These are phyloP conservation scores for Chaenogobius annularis DNA, from an alignment of 2,113 vertebrate species.

Conservation along the genomic window DNA sequence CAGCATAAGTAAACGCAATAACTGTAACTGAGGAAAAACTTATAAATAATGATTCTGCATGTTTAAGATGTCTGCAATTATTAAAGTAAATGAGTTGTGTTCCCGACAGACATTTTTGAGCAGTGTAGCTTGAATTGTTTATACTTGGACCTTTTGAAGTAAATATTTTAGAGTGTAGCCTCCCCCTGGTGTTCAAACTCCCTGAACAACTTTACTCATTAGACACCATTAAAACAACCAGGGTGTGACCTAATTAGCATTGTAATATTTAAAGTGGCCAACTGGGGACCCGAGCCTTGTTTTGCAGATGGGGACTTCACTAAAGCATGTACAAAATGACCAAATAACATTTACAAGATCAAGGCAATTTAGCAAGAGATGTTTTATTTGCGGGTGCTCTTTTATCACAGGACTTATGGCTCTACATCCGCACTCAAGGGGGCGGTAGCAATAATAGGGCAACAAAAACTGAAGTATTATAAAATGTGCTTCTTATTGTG, in stretches of 20 bases:
- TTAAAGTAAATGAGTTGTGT: too few relatives aligned
- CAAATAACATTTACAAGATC: not conserved
- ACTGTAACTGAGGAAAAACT: too few relatives aligned
- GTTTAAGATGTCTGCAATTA: too few relatives aligned
- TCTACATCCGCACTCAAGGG: not conserved
- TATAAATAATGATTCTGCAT: too few relatives aligned
- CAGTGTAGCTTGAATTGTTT: not conserved
- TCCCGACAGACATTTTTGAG: not conserved
- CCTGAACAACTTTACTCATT: conserved; percentile 2
- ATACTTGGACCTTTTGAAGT: not conserved
- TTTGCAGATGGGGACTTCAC: not conserved
- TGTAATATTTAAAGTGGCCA: conserved; percentile 10
- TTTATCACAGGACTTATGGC: not conserved
- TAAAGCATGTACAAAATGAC: not conserved
- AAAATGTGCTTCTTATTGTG: too few relatives aligned
- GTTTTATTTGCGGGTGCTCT: not conserved
- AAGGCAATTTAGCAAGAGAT: not conserved
- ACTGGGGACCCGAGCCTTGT: not conserved
- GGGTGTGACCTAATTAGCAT: conserved; percentile 10
- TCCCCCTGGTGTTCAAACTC: not conserved
- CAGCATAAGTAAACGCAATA: too few relatives aligned
- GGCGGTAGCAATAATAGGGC: not conserved
- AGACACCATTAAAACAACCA: not conserved
- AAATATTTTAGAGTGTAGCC: not conserved
- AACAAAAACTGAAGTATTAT: not conserved